These are phyloP conservation scores for Pecten maximus DNA, from an alignment of 2,888 invertebrate genomes.

Conservation along the genomic window DNA sequence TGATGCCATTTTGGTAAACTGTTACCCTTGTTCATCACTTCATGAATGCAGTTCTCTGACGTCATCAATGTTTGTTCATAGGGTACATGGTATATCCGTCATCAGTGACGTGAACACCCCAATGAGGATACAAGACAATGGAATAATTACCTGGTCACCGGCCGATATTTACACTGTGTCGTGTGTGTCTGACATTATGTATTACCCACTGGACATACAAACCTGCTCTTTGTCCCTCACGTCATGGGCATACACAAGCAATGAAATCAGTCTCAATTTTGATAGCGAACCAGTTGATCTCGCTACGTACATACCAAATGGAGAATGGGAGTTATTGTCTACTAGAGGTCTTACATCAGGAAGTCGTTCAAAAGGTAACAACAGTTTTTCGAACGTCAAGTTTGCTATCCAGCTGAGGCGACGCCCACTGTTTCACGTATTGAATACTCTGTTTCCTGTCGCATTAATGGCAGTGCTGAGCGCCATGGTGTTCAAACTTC, in stretches of 20 bases:
- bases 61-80: conserved; percentile 23
- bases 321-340: conserved; percentile 42
- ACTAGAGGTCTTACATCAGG: not conserved
- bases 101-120: conserved; percentile 56
- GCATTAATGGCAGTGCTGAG: conserved; percentile 59
- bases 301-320: conserved; percentile 34
- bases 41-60: too few species aligned
- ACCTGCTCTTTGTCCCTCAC: conserved; percentile 52
- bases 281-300: conserved; percentile 33
- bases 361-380: conserved; percentile 35
- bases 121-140: conserved; percentile 50
- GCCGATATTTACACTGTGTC: conserved; percentile 57
- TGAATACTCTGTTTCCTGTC: conserved; percentile 64
- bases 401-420: conserved; percentile 56
- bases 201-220: conserved; percentile 61
- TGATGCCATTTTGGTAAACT: too few species aligned
- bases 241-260: conserved; percentile 59
- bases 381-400: conserved; percentile 52
- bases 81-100: conserved; percentile 53
- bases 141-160: conserved; percentile 56
- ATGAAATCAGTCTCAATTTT: conserved; percentile 49
- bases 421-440: conserved; percentile 59
- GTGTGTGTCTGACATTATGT: conserved; percentile 61
- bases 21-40: too few species aligned
- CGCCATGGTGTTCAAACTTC: conserved; percentile 63